These are phyloP conservation scores for Melitaea athalia DNA, from an alignment of 2,888 invertebrate species.

Conservation along the genomic window DNA sequence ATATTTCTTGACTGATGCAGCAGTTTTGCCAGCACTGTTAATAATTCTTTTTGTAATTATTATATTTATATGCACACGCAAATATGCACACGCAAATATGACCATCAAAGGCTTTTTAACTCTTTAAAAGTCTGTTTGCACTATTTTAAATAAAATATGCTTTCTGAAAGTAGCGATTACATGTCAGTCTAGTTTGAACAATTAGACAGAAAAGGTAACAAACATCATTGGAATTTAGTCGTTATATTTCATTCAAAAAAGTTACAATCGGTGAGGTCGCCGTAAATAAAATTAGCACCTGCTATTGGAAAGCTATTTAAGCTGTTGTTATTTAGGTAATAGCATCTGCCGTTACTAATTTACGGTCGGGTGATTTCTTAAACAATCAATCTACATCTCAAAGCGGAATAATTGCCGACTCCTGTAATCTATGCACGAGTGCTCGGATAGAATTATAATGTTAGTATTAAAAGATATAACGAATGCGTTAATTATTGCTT, in stretches of 20 bases:
- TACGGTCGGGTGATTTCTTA: conserved; percentile 14
- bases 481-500: conserved; percentile 9
- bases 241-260: background rate
- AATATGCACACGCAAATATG: too few relatives aligned
- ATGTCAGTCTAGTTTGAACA: too few relatives aligned
- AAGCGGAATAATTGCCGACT: conserved; percentile 28
- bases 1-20: too few relatives aligned
- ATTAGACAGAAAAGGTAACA: too few relatives aligned
- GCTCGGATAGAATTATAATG: conserved; percentile 23
- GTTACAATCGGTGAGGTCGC: background rate
- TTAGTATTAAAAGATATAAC: conserved; percentile 12
- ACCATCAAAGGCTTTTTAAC: too few relatives aligned
- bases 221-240: too few relatives aligned
- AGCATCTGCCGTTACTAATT: conserved; percentile 33
- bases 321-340: conserved; percentile 25
- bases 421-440: conserved; percentile 29
- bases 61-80: too few relatives aligned
- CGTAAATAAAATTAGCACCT: conserved; percentile 25
- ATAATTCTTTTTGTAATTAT: too few relatives aligned
- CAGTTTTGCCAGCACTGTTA: too few relatives aligned
- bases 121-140: too few relatives aligned
- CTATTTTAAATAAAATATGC: too few relatives aligned
- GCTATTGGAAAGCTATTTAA: conserved; percentile 22
- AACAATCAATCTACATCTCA: conserved; percentile 28
- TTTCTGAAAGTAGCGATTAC: too few relatives aligned